These are phyloP conservation scores for Eurytemora carolleeae DNA, from an alignment of 1,140 invertebrate species.

Conservation along the genomic window DNA sequence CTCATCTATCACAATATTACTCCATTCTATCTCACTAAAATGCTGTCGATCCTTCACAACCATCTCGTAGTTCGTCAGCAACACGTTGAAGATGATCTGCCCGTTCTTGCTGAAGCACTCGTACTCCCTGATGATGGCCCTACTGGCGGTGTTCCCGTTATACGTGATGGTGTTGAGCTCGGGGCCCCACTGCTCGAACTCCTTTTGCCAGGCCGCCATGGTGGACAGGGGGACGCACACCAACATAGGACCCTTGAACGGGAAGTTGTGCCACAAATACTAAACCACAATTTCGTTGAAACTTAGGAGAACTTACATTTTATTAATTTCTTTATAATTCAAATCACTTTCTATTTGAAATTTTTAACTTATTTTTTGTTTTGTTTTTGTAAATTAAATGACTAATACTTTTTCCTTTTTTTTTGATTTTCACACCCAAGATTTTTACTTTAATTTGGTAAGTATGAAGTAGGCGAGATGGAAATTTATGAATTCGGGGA, in stretches of 20 bases:
- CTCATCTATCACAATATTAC: constrained; percentile 83
- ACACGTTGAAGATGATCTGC: constrained; percentile 90
- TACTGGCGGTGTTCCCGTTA: constrained; percentile 69
- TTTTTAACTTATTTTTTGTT: too few species aligned
- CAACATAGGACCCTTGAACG: constrained; percentile 88
- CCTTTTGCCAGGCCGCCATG: constrained; percentile 95
- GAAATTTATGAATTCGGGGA: too few species aligned
- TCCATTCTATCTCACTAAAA: constrained; percentile 64
- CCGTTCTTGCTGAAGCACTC: constrained; percentile 94
- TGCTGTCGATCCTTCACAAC: constrained; percentile 78
- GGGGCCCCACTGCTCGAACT: constrained; percentile 90
- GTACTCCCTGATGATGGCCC: constrained; percentile 39
- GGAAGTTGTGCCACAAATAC: constrained; percentile 71
- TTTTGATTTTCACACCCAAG: too few species aligned
- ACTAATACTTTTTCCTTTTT: too few species aligned
- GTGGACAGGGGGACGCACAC: constrained; percentile 96
- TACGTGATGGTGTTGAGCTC: constrained; percentile 97
- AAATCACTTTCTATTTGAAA: too few species aligned
- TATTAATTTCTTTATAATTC: too few species aligned
- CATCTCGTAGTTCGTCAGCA: constrained; percentile 97
- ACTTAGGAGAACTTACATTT: too few species aligned
- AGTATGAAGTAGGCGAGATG: too few species aligned
- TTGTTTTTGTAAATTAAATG: too few species aligned
- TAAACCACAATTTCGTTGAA: too few species aligned
- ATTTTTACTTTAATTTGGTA: too few species aligned